Base-by-base conservation (phyloP, 1,140 invertebrate species). In the Apis cerana region DNA sequence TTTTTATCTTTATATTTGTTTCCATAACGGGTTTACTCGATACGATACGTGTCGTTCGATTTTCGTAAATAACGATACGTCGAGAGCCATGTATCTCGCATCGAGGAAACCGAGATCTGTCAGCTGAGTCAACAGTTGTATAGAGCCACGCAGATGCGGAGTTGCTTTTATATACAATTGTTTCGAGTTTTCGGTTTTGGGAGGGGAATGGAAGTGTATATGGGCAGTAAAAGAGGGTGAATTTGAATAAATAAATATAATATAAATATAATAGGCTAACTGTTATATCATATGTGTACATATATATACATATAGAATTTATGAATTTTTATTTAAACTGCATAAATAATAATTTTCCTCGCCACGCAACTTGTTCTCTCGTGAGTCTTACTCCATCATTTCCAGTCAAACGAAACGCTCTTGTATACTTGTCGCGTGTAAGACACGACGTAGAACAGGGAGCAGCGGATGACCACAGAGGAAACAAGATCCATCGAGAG, bases 401-500 rank as follows among this genome's bases (percentile, higher is more conserved):
- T 43, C 33, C 33, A 43, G 33, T 43, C 33, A 43, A 43, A 43
- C 33, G 33, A 43, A 43, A 43, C 33, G 33, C 33, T 43, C 4
- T 43, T 43, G 33, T 33, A 3, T 33, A 33, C 33, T 43, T 64
- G 62, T 33, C 15, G 62, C 23, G 15, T 64, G 17, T 64, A 64
- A 19, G 8, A 19, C 12, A 33, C 23, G 15, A 75, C 43, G 33
- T 19, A 48, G 52, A 54, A 64, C 19, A 19, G 27, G 59, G 62
- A 21, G 15, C 62, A 33, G 13, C 19, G 27, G 58, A 21, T 71
- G 23, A 75, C 71, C 79, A 54, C 79, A 75, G 33, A 43, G 71
- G 79, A 81, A 81, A 81, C 62, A 64, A 52, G 79, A 75, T 75
- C 71, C 79, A 58, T 75, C 27, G 19, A 75, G 58, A 74, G 70